phyloP scores from a whole-genome alignment of 1,140 invertebrate genomes.

The Bombus soroeensis region DNA sequence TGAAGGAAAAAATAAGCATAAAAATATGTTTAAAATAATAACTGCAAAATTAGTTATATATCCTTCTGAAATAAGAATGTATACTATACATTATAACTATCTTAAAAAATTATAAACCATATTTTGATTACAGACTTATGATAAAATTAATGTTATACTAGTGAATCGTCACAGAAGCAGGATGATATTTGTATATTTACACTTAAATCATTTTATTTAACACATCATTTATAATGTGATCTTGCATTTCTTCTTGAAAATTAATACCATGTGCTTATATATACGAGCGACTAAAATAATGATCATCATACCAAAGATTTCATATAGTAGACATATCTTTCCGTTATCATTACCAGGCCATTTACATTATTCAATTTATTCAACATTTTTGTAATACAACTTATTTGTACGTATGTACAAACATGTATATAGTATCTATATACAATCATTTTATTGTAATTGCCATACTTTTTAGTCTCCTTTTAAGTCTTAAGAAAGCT shows the following conservation, averaged over 20 bases:
- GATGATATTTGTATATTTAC: slow-evolving; percentile 30
- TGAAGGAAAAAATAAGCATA: neutral
- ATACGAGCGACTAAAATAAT: slow-evolving; percentile 73
- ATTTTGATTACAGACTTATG: neutral
- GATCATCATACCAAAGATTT: slow-evolving; percentile 81
- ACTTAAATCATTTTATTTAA: slow-evolving; percentile 42
- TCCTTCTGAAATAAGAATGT: neutral
- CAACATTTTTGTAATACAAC: slow-evolving; percentile 58
- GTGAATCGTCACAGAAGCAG: neutral
- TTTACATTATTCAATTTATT: slow-evolving; percentile 43
- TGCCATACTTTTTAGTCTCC: slow-evolving; percentile 37
- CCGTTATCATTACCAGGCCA: slow-evolving; percentile 22
- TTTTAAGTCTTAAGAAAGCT: slow-evolving; percentile 34
- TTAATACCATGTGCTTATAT: slow-evolving; percentile 24
- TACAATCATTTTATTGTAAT: slow-evolving; percentile 46
- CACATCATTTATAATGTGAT: slow-evolving; percentile 25
- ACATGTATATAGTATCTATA: slow-evolving; percentile 73
- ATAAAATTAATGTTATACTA: neutral
- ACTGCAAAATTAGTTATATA: neutral
- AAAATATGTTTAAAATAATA: slow-evolving; percentile 26
- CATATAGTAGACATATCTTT: slow-evolving; percentile 56
- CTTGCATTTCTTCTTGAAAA: slow-evolving; percentile 10
- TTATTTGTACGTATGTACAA: slow-evolving; percentile 66
- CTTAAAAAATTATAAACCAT: neutral
- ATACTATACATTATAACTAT: neutral